Evolutionary conservation across 92 coral and sea anemone genomes (phyloP).

Genomic region (Epizoanthus scotinus): DNA sequence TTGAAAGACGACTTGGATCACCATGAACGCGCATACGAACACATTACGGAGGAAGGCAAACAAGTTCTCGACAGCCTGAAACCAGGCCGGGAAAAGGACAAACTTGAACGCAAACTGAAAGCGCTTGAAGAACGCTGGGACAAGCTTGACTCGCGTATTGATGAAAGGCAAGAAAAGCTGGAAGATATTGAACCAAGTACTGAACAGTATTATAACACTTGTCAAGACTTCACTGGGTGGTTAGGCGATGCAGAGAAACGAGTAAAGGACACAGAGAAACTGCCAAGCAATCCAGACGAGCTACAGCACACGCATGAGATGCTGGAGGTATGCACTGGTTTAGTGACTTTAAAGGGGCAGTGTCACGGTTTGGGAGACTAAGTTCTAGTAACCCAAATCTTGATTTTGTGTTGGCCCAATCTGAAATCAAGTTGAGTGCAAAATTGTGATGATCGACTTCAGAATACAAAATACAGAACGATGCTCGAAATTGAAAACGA

Average conservation of each 20-base stretch:
- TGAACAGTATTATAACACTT: constrained; percentile 59
- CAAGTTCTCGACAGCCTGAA: constrained; percentile 65
- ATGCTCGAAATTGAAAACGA: too few relatives aligned
- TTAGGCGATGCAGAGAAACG: constrained; percentile 81
- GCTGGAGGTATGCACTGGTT: constrained; percentile 72
- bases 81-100: constrained; percentile 81
- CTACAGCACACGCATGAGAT: constrained; percentile 67
- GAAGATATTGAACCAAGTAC: constrained; percentile 82
- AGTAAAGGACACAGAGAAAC: constrained; percentile 64
- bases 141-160: constrained; percentile 58
- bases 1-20: constrained; percentile 74
- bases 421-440: too few relatives aligned
- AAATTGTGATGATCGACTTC: too few relatives aligned
- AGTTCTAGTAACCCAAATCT: too few relatives aligned
- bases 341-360: too few relatives aligned
- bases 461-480: too few relatives aligned
- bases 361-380: too few relatives aligned
- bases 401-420: too few relatives aligned
- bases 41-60: constrained; percentile 80
- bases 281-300: constrained; percentile 80
- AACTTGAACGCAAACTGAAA: constrained; percentile 66
- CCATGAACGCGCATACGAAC: constrained; percentile 74
- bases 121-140: constrained; percentile 80
- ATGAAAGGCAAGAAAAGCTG: constrained; percentile 60
- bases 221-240: constrained; percentile 82